These are phyloP conservation scores for Torymus auratus DNA, from an alignment of 2,888 invertebrate species.

Conservation along the genomic window DNA sequence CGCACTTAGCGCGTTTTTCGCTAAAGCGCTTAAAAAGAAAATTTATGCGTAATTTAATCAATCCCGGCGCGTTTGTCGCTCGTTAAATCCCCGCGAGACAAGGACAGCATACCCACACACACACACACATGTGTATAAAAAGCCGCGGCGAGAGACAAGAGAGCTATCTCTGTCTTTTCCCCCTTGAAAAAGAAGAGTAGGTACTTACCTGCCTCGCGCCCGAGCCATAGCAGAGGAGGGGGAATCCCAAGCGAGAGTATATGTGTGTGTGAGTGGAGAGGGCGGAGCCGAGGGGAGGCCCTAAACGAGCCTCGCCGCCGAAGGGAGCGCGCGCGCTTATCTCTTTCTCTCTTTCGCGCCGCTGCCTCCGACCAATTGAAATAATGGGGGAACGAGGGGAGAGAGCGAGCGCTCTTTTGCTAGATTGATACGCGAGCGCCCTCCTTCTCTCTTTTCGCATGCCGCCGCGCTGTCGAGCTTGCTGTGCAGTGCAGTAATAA, in stretches of 20 bases:
- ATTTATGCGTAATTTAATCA: conserved; percentile 59
- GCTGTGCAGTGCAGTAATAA: too few relatives aligned
- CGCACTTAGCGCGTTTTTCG: conserved; percentile 46
- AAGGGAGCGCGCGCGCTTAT: conserved; percentile 35
- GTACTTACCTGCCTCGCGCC: neutral
- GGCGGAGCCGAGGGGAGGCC: conserved; percentile 54
- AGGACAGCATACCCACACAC: neutral
- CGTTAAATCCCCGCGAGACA: conserved; percentile 51
- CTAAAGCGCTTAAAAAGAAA: conserved; percentile 54
- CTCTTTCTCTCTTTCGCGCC: conserved; percentile 18
- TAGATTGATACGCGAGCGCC: conserved; percentile 45
- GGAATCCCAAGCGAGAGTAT: neutral
- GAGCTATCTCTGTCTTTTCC: neutral
- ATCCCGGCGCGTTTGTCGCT: conserved; percentile 57
- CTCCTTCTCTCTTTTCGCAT: neutral
- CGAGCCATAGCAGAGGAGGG: neutral
- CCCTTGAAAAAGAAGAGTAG: neutral
- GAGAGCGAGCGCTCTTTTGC: conserved; percentile 30
- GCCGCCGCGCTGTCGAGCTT: neutral
- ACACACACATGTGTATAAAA: neutral
- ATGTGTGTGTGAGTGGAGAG: conserved; percentile 26
- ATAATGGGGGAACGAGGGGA: conserved; percentile 44
- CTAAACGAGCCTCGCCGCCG: conserved; percentile 47
- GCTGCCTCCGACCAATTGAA: conserved; percentile 53
- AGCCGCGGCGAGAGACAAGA: neutral